Conservation (phyloP, 2,797 vertebrate genomes). For the Gymnopithys bicolor region DNA sequence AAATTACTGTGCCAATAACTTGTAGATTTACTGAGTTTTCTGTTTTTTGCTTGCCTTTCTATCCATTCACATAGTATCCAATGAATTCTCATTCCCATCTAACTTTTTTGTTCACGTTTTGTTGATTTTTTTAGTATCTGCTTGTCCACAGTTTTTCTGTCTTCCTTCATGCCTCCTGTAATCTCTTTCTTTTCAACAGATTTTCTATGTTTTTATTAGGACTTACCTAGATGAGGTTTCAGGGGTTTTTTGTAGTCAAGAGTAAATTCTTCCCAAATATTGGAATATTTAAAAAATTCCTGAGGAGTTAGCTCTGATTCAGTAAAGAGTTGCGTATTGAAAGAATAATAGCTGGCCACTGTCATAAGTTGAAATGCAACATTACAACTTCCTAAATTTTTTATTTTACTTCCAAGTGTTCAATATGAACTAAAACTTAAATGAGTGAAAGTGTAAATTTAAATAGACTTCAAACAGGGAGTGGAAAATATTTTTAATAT, state of each 20-base stretch:
- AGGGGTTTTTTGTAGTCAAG: neutral
- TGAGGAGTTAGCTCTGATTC: neutral
- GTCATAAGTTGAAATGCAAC: neutral
- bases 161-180: fast-evolving
- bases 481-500: neutral
- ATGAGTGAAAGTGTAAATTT: fast-evolving
- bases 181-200: neutral
- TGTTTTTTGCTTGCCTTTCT: neutral
- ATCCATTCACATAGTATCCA: neutral
- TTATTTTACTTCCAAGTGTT: neutral
- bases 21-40: neutral
- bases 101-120: neutral
- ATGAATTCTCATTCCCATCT: neutral
- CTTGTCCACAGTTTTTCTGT: neutral
- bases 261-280: neutral
- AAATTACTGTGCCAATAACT: neutral
- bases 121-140: neutral
- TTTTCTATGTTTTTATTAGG: neutral
- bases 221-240: neutral
- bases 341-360: neutral
- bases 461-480: neutral
- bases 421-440: neutral
- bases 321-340: neutral
- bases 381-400: neutral
- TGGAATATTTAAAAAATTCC: neutral